phyloP scores from a whole-genome alignment of 2,888 invertebrate species.

The Pyrocoelia pectoralis region DNA sequence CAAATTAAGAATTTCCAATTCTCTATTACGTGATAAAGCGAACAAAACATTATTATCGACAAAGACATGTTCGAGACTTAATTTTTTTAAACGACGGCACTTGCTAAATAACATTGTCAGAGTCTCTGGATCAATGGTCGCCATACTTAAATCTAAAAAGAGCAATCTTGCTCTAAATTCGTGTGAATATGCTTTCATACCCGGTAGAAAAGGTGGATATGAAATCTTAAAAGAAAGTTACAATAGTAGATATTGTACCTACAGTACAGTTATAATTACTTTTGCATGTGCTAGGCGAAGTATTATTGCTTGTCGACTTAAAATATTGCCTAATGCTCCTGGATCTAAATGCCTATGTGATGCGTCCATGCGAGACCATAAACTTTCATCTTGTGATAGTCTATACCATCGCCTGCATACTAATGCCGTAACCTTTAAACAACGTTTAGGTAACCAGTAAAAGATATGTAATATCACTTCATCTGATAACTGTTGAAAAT shows the following conservation, averaged over 20 bases:
- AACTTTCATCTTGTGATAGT: conserved; percentile 81
- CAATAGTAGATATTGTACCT: too few species aligned
- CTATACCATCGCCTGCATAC: conserved; percentile 83
- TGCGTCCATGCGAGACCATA: conserved; percentile 87
- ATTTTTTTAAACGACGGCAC: conserved; percentile 77
- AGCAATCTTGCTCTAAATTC: conserved; percentile 71
- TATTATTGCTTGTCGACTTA: conserved; percentile 80
- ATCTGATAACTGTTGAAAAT: conserved; percentile 80
- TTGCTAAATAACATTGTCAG: conserved; percentile 68
- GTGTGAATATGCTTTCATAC: conserved; percentile 53
- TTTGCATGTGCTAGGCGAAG: conserved; percentile 82
- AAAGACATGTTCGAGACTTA: conserved; percentile 83
- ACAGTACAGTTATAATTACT: conserved; percentile 64
- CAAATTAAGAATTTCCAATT: conserved; percentile 83
- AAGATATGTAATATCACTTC: conserved; percentile 87
- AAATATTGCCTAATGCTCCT: conserved; percentile 76
- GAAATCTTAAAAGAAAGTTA: conserved; percentile 54
- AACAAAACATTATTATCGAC: conserved; percentile 71
- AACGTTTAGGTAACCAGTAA: conserved; percentile 81
- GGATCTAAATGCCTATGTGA: conserved; percentile 72
- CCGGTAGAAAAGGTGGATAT: conserved; percentile 63
- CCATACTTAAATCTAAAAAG: conserved; percentile 87
- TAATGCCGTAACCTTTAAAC: conserved; percentile 73
- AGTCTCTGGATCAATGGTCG: conserved; percentile 67
- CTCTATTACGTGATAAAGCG: conserved; percentile 71